Conservation (phyloP, 2,113 vertebrate genomes). For the Tachysurus vachellii region DNA sequence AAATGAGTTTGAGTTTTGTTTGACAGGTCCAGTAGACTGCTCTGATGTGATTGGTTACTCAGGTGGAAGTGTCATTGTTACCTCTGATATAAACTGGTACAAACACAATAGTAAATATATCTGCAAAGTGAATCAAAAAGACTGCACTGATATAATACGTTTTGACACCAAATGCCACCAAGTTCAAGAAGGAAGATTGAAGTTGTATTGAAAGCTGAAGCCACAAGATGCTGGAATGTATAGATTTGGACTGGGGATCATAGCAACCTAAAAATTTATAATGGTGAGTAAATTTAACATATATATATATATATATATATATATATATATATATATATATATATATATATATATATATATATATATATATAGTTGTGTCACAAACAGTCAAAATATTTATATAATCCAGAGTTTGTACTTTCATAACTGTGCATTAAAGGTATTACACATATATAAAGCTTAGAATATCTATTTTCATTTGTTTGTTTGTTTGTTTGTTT, state of each 20-base stretch:
- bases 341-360: not conserved
- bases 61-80: conserved; percentile 20
- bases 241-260: not conserved
- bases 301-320: too few relatives aligned
- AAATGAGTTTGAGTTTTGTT: not conserved
- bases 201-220: conserved; percentile 23
- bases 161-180: not conserved
- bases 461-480: not conserved
- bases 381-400: too few relatives aligned
- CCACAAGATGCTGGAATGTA: conserved; percentile 16
- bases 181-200: conserved; percentile 14
- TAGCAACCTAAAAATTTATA: too few relatives aligned
- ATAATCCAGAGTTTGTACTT: too few relatives aligned
- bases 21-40: conserved; percentile 9
- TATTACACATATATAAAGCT: not conserved
- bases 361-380: too few relatives aligned
- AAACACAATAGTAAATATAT: not conserved
- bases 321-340: too few relatives aligned
- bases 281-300: not conserved
- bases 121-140: not conserved
- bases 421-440: not conserved
- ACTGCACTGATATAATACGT: conserved; percentile 11
- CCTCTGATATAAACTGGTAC: not conserved
- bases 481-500: not conserved
- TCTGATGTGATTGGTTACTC: conserved; percentile 1